Conservation (phyloP, 2,113 vertebrate species). For the Loxodonta africana region DNA sequence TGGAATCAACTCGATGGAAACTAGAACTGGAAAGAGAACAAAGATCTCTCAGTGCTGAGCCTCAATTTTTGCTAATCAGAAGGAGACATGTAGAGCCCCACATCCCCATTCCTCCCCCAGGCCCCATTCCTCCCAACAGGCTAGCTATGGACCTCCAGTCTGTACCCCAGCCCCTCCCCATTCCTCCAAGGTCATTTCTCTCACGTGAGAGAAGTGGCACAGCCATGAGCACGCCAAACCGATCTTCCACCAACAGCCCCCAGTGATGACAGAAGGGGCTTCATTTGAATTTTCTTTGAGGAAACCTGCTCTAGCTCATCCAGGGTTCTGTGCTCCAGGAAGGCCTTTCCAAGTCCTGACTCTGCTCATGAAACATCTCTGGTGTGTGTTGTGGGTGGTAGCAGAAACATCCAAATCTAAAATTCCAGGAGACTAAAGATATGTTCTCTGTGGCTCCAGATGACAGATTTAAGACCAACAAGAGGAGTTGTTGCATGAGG, state of each 20-base stretch:
- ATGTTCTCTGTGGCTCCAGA: not conserved
- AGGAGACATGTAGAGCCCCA: not conserved
- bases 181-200: not conserved
- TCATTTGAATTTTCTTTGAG: conserved; percentile 5
- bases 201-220: not conserved
- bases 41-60: not conserved
- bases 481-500: not conserved
- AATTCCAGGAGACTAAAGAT: not conserved
- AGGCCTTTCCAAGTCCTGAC: not conserved
- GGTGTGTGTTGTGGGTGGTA: not conserved
- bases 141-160: not conserved
- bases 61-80: not conserved
- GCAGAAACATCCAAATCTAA: not conserved
- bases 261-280: not conserved
- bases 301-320: not conserved
- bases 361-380: not conserved
- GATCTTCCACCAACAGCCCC: not conserved
- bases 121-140: not conserved
- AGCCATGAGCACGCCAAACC: not conserved
- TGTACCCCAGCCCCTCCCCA: not conserved
- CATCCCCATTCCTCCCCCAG: not conserved
- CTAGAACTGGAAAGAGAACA: not conserved
- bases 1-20: not conserved
- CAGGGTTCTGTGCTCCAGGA: not conserved
- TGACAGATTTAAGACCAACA: not conserved